Conservation (phyloP, 1,140 invertebrate species). For the Macrobrachium rosenbergii region DNA sequence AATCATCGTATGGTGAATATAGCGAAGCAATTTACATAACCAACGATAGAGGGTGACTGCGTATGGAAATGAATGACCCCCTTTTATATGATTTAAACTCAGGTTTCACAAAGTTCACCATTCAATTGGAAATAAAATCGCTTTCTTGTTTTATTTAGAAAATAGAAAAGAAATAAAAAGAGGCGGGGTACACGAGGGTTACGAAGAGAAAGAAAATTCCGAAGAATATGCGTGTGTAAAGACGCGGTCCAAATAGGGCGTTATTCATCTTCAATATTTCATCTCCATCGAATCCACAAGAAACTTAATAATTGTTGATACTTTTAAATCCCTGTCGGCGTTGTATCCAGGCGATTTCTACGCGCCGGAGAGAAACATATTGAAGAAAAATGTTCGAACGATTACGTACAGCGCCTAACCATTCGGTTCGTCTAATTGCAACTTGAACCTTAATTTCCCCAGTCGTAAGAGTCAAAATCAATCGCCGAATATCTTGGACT, state of each 20-base stretch:
- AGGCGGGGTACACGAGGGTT: no score
- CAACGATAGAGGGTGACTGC: no score
- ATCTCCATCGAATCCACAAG: conserved; percentile 44
- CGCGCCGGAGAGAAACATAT: conserved; percentile 46
- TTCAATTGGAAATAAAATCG: no score
- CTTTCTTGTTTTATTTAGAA: no score
- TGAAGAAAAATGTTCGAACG: conserved; percentile 34
- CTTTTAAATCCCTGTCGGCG: conserved; percentile 29
- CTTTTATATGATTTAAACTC: no score
- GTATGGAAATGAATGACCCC: not conserved
- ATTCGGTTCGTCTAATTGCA: not conserved
- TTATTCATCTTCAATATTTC: conserved; percentile 26
- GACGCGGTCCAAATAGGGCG: not conserved
- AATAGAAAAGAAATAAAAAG: no score
- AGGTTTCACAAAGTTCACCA: no score
- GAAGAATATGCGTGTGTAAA: not conserved
- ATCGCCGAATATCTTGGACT: conserved; percentile 14
- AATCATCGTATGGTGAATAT: no score
- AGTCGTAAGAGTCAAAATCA: conserved; percentile 3
- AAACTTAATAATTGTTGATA: conserved; percentile 58
- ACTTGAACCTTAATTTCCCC: conserved; percentile 10
- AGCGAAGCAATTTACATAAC: no score
- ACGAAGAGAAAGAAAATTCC: not conserved
- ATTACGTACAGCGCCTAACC: conserved; percentile 40
- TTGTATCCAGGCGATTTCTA: conserved; percentile 44